Base-by-base conservation (phyloP, 2,113 vertebrate species). In the Panurus biarmicus region DNA sequence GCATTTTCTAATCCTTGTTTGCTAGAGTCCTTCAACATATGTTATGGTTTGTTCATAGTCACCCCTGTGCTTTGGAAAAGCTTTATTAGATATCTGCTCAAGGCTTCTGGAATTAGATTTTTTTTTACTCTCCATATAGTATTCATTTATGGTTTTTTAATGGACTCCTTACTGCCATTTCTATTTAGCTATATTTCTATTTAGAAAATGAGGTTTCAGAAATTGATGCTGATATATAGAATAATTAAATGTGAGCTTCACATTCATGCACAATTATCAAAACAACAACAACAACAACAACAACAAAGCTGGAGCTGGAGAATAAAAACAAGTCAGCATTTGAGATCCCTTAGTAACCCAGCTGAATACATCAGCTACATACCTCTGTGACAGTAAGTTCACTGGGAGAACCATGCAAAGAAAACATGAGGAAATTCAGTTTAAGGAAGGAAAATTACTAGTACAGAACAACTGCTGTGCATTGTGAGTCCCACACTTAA, bases 11-110 rank as follows among this genome's bases (percentile, higher is more conserved):
- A 56, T 1, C 13, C 14, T 18, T 53, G 5, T 11, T 85, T 44
- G 9, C 3, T 72, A 22, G 13, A 86, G 6, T 40, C 33, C 11
- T 60, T 79, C 66, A 40, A 1, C 0, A 0, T 44, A 40, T 14
- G 23, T 45, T 7, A 28, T 42, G 12, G 7, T n/a, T 60, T 71
- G 7, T 29, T 79, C 51, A 28, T 24, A 31, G 15, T 56, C 60
- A 50, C 0, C 8, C 1, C 10, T 72, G 29, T 25, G 14, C 48
- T 79, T 64, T 71, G 36, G 6, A 60, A 69, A 11, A 51, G 6
- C 3, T 67, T 77, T 45, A 60, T 14, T 36, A 5, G 19, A 33
- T 54, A 25, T 42, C 23, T 62, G 33, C 11, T 75, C 9, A 62
- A 89, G 50, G 16, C 21, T 53, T 65, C 57, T 61, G 25, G 53